Conservation (phyloP, 2,888 invertebrate genomes). For the Nasonovia ribisnigri region DNA sequence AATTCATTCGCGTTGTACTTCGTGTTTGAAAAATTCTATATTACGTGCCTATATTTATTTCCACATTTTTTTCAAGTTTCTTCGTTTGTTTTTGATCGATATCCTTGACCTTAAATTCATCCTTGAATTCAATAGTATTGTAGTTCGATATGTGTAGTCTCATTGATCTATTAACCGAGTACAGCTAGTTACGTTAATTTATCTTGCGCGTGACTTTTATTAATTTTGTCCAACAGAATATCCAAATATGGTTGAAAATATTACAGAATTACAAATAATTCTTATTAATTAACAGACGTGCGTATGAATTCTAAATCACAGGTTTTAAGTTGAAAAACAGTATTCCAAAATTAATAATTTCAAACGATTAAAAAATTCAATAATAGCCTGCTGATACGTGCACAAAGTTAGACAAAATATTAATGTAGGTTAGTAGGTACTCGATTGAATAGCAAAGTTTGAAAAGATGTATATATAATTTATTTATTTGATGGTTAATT, state of each 20-base stretch:
- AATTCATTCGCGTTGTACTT: neutral
- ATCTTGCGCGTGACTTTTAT: slow-evolving; percentile 41
- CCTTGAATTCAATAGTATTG: slow-evolving; percentile 38
- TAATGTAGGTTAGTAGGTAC: too few relatives aligned
- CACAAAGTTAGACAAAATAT: neutral
- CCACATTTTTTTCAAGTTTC: slow-evolving; percentile 23
- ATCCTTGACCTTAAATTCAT: slow-evolving; percentile 49
- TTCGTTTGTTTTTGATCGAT: neutral
- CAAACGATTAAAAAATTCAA: too few relatives aligned
- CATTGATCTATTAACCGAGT: slow-evolving; percentile 37
- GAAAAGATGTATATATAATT: neutral
- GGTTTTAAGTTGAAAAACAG: neutral
- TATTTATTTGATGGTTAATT: neutral
- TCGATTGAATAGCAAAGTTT: too few relatives aligned
- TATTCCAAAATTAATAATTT: neutral
- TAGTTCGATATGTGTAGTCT: neutral
- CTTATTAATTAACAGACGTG: neutral
- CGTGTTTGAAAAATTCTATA: slow-evolving; percentile 8
- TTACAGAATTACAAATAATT: neutral
- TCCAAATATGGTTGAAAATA: neutral
- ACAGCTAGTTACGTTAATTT: slow-evolving; percentile 28
- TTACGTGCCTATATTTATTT: neutral
- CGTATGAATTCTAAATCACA: neutral
- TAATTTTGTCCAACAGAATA: neutral
- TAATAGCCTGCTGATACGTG: neutral